Percentiles rank a stretch among this genome's conserved stretches.
phyloP scores from a whole-genome alignment of 2,113 vertebrate species.

The Steatornis caripensis region DNA sequence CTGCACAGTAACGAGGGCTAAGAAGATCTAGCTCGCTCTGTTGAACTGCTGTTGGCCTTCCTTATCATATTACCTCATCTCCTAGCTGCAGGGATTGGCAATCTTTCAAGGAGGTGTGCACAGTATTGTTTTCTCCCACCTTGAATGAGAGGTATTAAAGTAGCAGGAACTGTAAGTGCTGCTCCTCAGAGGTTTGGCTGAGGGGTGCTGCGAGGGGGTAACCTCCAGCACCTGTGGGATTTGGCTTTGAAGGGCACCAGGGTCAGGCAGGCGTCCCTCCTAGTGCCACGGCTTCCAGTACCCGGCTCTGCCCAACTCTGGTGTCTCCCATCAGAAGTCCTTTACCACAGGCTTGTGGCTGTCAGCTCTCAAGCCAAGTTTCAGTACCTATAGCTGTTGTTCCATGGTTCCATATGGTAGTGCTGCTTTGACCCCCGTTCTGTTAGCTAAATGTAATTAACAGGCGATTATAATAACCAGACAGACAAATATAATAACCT shows the following conservation, averaged over 20 bases:
- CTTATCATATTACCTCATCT: background rate
- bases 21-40: background rate
- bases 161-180: background rate
- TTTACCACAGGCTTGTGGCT: background rate
- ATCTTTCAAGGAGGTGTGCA: background rate
- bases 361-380: background rate
- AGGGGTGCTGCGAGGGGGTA: background rate
- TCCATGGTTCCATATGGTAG: background rate
- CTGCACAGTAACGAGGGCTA: background rate
- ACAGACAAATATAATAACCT: background rate
- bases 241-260: background rate
- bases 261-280: background rate
- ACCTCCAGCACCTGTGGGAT: background rate
- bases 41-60: conserved; percentile 15
- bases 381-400: background rate
- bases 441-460: conserved; percentile 16
- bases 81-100: background rate
- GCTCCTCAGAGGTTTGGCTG: background rate
- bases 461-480: background rate
- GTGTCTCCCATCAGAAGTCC: background rate
- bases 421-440: background rate
- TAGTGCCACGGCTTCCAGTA: background rate
- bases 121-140: background rate
- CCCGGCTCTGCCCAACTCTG: background rate
- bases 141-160: background rate